phyloP scores from a whole-genome alignment of 2,113 vertebrate species.

The Scytalopus superciliaris region DNA sequence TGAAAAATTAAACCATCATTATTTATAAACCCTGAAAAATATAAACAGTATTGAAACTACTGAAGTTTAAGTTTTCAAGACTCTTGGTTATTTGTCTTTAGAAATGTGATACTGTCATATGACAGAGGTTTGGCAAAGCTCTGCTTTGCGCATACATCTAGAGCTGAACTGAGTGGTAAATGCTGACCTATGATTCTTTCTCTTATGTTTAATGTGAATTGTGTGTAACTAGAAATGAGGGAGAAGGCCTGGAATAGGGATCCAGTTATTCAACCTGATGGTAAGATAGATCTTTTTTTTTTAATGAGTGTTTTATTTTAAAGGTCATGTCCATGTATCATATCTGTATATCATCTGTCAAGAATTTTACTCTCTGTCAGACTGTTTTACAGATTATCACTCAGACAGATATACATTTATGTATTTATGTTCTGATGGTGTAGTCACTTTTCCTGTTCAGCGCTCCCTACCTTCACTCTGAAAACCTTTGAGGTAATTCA shows the following conservation, averaged over 20 bases:
- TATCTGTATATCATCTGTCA: fast-evolving
- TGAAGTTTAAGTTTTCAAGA: neutral
- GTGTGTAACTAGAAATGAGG: neutral
- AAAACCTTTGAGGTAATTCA: neutral
- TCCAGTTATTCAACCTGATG: neutral
- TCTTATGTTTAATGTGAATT: neutral
- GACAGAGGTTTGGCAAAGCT: neutral
- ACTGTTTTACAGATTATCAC: neutral
- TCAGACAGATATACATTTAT: neutral
- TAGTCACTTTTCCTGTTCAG: neutral
- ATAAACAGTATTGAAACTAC: neutral
- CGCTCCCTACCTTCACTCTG: neutral
- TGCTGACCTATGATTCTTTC: neutral
- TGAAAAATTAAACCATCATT: neutral
- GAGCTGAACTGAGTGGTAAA: neutral
- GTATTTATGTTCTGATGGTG: neutral
- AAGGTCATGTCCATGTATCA: neutral
- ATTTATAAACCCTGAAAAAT: neutral
- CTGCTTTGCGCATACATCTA: neutral
- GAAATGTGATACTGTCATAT: neutral
- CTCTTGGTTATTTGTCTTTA: neutral
- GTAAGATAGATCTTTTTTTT: neutral
- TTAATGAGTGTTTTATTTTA: neutral
- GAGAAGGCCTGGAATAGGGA: neutral
- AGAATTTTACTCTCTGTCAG: neutral